Evolutionary conservation across 2,888 invertebrate species (phyloP).

Genomic region (Harpalus rubripes): DNA sequence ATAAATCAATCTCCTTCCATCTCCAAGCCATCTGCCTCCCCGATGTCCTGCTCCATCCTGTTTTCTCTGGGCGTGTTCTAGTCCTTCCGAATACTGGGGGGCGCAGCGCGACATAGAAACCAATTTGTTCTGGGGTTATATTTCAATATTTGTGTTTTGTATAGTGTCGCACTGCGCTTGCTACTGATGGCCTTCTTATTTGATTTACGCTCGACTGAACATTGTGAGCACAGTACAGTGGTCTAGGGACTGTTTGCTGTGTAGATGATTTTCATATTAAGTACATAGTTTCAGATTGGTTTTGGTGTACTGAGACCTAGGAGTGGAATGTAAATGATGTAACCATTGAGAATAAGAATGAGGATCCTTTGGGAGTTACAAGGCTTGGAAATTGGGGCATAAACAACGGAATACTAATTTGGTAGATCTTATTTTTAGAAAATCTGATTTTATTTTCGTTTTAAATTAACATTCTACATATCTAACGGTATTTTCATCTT

Average conservation of each 20-base stretch:
- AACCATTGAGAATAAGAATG: constrained; percentile 13
- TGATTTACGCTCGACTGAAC: constrained; percentile 37
- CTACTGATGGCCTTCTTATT: constrained; percentile 44
- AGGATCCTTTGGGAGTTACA: background rate
- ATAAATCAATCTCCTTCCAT: constrained; percentile 49
- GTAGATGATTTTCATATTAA: constrained; percentile 40
- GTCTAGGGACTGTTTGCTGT: constrained; percentile 8
- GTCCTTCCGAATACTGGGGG: constrained; percentile 1
- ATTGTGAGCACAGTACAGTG: background rate
- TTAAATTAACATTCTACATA: no score
- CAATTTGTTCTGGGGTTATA: constrained; percentile 63
- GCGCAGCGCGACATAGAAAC: constrained; percentile 15
- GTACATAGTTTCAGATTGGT: constrained; percentile 30
- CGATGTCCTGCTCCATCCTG: constrained; percentile 6
- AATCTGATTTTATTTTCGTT: background rate
- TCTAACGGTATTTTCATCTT: no score
- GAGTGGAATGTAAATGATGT: constrained; percentile 9
- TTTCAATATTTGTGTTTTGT: constrained; percentile 66
- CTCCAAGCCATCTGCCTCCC: constrained; percentile 1
- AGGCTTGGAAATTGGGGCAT: background rate
- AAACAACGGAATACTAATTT: background rate
- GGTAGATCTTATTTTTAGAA: background rate
- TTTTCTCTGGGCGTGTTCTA: background rate
- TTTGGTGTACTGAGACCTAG: background rate
- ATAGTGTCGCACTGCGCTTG: constrained; percentile 48